Evolutionary conservation across 2,888 invertebrate genomes (phyloP).

Genomic region (Cephus spinipes): DNA sequence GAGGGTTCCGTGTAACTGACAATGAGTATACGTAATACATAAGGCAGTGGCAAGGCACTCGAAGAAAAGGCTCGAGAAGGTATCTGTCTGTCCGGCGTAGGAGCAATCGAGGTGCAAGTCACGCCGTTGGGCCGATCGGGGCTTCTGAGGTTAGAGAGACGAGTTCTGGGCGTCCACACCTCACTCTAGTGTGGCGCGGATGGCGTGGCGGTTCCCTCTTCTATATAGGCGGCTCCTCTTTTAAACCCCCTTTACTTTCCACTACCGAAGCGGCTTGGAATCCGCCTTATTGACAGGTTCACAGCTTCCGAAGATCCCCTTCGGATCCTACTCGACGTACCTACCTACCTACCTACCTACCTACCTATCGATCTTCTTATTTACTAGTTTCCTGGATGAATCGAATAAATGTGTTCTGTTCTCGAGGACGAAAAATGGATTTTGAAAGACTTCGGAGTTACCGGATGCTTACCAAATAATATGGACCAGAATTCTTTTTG

Average conservation of each 20-base stretch:
- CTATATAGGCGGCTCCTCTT: conserved; percentile 41
- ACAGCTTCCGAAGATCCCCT: conserved; percentile 52
- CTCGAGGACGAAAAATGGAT: too few species aligned
- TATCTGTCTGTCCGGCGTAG: conserved; percentile 37
- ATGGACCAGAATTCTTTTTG: too few species aligned
- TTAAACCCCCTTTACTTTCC: conserved; percentile 40
- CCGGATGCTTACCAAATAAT: too few species aligned
- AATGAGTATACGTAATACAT: background rate
- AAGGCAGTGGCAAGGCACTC: conserved; percentile 37
- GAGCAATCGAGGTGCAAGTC: conserved; percentile 57
- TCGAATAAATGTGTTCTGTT: too few species aligned
- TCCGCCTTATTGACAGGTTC: conserved; percentile 56
- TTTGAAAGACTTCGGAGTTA: too few species aligned
- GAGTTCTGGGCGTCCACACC: conserved; percentile 15
- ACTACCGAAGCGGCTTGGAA: conserved; percentile 44
- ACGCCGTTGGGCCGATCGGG: conserved; percentile 40
- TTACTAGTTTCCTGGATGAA: too few species aligned
- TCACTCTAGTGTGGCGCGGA: conserved; percentile 15
- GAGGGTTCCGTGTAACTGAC: too few species aligned
- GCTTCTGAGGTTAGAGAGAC: conserved; percentile 47
- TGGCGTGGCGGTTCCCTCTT: conserved; percentile 12
- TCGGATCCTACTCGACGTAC: conserved; percentile 7
- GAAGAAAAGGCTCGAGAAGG: conserved; percentile 44
- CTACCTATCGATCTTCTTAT: too few species aligned
- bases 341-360: conserved; percentile 1